Conservation (phyloP, 2,888 invertebrate genomes). For the Callimorpha dominula region DNA sequence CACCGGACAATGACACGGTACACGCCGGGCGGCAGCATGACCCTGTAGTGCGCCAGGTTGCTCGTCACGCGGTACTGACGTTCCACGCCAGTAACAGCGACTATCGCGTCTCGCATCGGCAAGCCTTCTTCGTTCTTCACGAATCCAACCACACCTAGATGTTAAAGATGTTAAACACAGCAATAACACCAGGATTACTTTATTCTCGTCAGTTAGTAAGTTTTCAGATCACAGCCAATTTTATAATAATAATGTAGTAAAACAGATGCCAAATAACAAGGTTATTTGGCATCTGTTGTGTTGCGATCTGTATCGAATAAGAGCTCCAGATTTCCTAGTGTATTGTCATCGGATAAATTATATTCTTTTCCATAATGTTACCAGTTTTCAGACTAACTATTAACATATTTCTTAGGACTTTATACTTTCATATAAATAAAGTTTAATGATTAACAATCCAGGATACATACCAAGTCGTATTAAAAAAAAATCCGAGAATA, state of each 20-base stretch:
- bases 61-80: slow-evolving; percentile 88
- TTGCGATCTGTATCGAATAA: too few species aligned
- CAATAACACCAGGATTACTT: neutral
- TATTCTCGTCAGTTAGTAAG: too few species aligned
- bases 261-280: too few species aligned
- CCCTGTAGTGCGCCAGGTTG: slow-evolving; percentile 91
- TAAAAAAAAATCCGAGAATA: neutral
- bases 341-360: too few species aligned
- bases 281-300: too few species aligned
- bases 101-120: slow-evolving; percentile 90
- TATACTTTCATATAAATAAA: too few species aligned
- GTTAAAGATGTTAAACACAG: neutral
- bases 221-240: neutral
- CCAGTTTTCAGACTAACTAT: too few species aligned
- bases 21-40: slow-evolving; percentile 89
- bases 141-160: slow-evolving; percentile 89
- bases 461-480: neutral
- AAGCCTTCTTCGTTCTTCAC: slow-evolving; percentile 89
- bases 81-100: slow-evolving; percentile 88
- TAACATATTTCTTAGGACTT: too few species aligned
- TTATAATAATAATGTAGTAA: too few species aligned
- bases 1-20: slow-evolving; percentile 88
- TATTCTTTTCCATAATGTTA: too few species aligned
- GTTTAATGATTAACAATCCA: neutral
- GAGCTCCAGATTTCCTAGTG: too few species aligned